Evolutionary conservation across 2,797 vertebrate genomes (phyloP).

Genomic region (Molossus molossus): DNA sequence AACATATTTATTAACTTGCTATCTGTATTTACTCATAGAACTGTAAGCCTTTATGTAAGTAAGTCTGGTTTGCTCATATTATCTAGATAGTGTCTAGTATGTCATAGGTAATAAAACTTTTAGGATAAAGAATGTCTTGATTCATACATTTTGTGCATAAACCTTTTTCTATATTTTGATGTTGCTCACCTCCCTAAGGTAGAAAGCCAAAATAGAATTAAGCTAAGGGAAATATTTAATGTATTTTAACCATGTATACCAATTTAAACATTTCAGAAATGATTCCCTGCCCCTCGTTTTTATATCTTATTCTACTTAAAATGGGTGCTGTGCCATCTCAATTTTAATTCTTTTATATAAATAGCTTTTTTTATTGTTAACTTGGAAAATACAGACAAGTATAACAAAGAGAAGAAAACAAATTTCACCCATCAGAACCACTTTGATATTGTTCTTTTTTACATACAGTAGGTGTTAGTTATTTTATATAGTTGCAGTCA

Average conservation of each 20-base stretch:
- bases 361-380: neutral
- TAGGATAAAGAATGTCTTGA: slow-evolving; percentile 6
- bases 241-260: slow-evolving; percentile 23
- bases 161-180: slow-evolving; percentile 26
- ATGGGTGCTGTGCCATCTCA: neutral
- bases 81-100: neutral
- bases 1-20: neutral
- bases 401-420: slow-evolving; percentile 40
- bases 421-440: neutral
- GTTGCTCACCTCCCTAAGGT: neutral
- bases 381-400: slow-evolving; percentile 32
- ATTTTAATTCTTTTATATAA: slow-evolving; percentile 45
- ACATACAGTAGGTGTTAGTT: neutral
- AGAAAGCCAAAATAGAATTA: slow-evolving; percentile 57
- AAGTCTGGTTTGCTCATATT: neutral
- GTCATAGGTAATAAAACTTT: slow-evolving; percentile 29
- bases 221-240: slow-evolving; percentile 44
- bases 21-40: neutral
- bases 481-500: slow-evolving; percentile 13
- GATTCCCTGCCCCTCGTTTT: neutral
- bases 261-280: slow-evolving; percentile 58
- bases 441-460: slow-evolving; percentile 50
- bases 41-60: neutral
- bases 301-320: slow-evolving; percentile 38
- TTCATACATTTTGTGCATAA: slow-evolving; percentile 35